These are phyloP conservation scores for Amphiprion ocellaris DNA, from an alignment of 2,113 vertebrate species.

Conservation along the genomic window DNA sequence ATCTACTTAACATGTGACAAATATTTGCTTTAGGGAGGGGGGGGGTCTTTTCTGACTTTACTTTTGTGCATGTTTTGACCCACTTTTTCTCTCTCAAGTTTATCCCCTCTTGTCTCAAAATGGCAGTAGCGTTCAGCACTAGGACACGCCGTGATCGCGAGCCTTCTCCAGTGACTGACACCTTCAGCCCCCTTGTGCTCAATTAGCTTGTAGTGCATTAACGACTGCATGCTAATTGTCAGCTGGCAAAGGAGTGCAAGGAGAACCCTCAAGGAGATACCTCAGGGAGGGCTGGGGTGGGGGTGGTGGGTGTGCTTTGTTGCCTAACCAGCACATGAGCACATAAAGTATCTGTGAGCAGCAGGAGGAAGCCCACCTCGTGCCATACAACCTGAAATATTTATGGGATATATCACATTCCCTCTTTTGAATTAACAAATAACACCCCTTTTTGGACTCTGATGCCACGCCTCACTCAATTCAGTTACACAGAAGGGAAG, in stretches of 20 bases:
- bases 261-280: slow-evolving; percentile 72
- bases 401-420: slow-evolving; percentile 73
- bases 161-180: slow-evolving; percentile 76
- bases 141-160: slow-evolving; percentile 25
- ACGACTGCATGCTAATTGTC: slow-evolving; percentile 79
- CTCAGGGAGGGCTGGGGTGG: slow-evolving; percentile 54
- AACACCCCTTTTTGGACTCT: slow-evolving; percentile 24
- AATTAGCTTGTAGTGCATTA: slow-evolving; percentile 80
- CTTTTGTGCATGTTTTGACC: slow-evolving; percentile 18
- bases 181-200: slow-evolving; percentile 78
- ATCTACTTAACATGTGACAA: not conserved
- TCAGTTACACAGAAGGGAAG: not conserved
- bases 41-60: not conserved
- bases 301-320: slow-evolving; percentile 47
- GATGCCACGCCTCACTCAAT: slow-evolving; percentile 7
- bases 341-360: slow-evolving; percentile 50
- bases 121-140: slow-evolving; percentile 17
- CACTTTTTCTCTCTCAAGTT: slow-evolving; percentile 40
- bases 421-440: slow-evolving; percentile 64
- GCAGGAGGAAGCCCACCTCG: slow-evolving; percentile 58
- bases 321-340: slow-evolving; percentile 60
- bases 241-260: slow-evolving; percentile 75
- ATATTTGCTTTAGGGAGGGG: slow-evolving; percentile 1
- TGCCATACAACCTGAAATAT: slow-evolving; percentile 72
- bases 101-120: slow-evolving; percentile 37